phyloP scores from a whole-genome alignment of 2,113 vertebrate genomes.

The Meleagris gallopavo region DNA sequence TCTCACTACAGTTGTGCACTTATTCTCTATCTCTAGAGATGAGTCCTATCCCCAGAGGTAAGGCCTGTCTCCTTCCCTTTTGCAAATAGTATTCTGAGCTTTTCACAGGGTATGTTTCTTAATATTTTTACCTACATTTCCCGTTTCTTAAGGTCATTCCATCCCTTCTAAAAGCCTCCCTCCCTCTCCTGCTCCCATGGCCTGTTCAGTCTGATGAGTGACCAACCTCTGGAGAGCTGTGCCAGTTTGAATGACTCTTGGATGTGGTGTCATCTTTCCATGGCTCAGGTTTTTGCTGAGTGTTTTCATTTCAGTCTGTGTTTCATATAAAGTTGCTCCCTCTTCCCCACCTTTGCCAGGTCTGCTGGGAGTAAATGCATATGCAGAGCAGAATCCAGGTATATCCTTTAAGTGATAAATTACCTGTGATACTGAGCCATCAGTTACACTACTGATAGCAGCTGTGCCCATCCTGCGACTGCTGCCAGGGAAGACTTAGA shows the following conservation, averaged over 20 bases:
- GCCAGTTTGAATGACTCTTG: slow-evolving; percentile 69
- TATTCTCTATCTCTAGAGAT: neutral
- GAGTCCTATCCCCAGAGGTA: neutral
- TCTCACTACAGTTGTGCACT: neutral
- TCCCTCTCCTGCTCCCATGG: slow-evolving; percentile 58
- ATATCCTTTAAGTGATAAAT: neutral
- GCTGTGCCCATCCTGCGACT: neutral
- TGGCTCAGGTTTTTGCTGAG: slow-evolving; percentile 68
- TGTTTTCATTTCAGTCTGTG: slow-evolving; percentile 65
- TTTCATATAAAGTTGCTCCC: slow-evolving; percentile 40
- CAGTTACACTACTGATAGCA: neutral
- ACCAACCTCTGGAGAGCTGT: slow-evolving; percentile 64
- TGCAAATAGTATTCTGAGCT: slow-evolving; percentile 14
- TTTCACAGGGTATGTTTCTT: slow-evolving; percentile 48
- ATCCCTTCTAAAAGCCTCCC: slow-evolving; percentile 65
- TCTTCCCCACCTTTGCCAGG: slow-evolving; percentile 41
- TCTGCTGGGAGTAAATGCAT: slow-evolving; percentile 47
- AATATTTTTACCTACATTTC: slow-evolving; percentile 68
- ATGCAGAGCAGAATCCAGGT: slow-evolving; percentile 1
- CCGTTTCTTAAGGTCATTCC: slow-evolving; percentile 66
- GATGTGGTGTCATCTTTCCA: slow-evolving; percentile 68
- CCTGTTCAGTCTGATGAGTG: slow-evolving; percentile 68
- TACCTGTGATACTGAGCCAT: neutral
- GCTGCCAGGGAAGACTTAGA: neutral
- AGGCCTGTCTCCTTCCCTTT: neutral